These are phyloP conservation scores for Drosophila lacertosa DNA, from an alignment of 1,140 invertebrate species.

Conservation along the genomic window DNA sequence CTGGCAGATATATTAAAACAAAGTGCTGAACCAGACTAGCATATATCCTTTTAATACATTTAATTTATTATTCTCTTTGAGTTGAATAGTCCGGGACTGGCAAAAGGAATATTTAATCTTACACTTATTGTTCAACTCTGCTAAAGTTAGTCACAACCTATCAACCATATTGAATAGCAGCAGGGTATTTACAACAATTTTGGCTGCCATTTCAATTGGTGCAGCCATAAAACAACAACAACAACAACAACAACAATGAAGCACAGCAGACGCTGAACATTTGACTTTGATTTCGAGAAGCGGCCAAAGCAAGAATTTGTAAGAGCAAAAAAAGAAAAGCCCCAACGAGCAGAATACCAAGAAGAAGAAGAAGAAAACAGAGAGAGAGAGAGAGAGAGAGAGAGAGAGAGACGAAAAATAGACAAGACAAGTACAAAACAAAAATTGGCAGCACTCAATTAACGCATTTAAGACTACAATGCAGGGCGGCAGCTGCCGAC, in stretches of 20 bases:
- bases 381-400: too few relatives aligned
- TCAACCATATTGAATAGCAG: not conserved
- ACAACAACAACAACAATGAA: conserved; percentile 5
- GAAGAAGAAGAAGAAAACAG: conserved; percentile 13
- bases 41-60: too few relatives aligned
- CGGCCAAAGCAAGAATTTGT: conserved; percentile 3
- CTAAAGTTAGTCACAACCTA: too few relatives aligned
- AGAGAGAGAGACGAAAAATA: too few relatives aligned
- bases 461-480: conserved; percentile 77
- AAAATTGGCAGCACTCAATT: conserved; percentile 76
- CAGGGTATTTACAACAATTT: conserved; percentile 27
- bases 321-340: conserved; percentile 2
- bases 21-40: too few relatives aligned
- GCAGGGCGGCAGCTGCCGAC: conserved; percentile 31
- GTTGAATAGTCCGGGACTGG: too few relatives aligned
- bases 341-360: conserved; percentile 2
- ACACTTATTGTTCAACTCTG: too few relatives aligned
- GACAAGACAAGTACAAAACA: conserved; percentile 35
- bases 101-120: too few relatives aligned
- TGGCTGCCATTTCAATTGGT: conserved; percentile 75
- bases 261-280: conserved; percentile 16
- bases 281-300: conserved; percentile 22
- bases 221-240: conserved; percentile 37
- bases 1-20: too few relatives aligned
- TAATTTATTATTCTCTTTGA: too few relatives aligned